These are phyloP conservation scores for Cephonodes hylas DNA, from an alignment of 2,888 invertebrate genomes.

Conservation along the genomic window DNA sequence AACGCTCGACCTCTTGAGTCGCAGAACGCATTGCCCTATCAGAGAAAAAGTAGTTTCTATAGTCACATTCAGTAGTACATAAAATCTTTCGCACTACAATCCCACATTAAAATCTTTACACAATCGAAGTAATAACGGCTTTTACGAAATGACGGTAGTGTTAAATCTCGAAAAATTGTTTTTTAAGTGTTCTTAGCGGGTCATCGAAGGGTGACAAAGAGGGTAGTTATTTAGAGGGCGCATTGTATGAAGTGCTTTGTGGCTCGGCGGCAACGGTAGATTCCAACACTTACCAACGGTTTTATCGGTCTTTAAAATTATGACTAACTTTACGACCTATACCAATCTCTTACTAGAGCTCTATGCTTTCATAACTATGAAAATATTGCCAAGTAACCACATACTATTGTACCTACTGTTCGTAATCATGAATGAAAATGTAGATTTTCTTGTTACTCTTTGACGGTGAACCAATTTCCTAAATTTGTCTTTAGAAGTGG, in stretches of 20 bases:
- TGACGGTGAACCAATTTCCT: no score
- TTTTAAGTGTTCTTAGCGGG: neutral
- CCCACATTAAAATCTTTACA: slow-evolving; percentile 12
- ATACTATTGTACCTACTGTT: no score
- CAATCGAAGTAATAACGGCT: slow-evolving; percentile 6
- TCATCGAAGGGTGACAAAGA: slow-evolving; percentile 4
- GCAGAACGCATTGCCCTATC: no score
- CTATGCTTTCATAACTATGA: no score
- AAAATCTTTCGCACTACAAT: neutral
- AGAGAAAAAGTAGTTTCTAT: neutral
- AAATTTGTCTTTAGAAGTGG: no score
- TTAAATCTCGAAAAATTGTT: slow-evolving; percentile 10
- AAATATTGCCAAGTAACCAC: no score
- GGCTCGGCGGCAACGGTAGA: neutral
- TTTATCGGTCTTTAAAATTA: neutral
- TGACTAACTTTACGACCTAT: neutral
- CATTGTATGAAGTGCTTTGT: neutral
- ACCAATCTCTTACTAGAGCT: no score
- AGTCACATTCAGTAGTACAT: neutral
- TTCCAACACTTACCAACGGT: neutral
- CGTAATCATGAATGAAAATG: no score
- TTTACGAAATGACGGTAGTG: slow-evolving; percentile 9
- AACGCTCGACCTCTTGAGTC: no score
- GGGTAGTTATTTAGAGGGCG: slow-evolving; percentile 7
- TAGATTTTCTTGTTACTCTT: no score